These are phyloP conservation scores for Equus przewalskii DNA, from an alignment of 2,113 vertebrate species.

Conservation along the genomic window DNA sequence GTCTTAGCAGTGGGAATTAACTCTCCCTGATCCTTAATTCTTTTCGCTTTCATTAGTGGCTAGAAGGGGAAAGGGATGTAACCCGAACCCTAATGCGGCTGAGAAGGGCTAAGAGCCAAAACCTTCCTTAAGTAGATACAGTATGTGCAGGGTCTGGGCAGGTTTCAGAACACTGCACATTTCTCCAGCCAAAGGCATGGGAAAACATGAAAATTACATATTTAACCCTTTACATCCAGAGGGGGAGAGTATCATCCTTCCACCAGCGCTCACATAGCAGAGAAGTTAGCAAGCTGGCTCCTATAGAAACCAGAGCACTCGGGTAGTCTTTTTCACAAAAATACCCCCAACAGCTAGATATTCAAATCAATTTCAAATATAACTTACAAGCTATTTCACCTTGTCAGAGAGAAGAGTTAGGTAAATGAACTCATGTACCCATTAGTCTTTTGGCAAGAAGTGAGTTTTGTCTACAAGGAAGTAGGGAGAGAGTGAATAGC, in stretches of 20 bases:
- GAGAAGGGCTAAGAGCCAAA: constrained; percentile 77
- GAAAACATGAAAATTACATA: constrained; percentile 65
- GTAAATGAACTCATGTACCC: constrained; percentile 42
- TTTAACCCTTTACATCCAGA: constrained; percentile 47
- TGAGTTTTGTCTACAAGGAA: background rate
- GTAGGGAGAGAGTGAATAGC: background rate
- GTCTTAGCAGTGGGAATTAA: constrained; percentile 74
- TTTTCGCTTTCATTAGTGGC: constrained; percentile 75
- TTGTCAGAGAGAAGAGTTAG: constrained; percentile 24
- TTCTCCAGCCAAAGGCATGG: constrained; percentile 65
- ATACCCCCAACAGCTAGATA: constrained; percentile 53
- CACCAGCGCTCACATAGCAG: background rate
- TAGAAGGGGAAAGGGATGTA: constrained; percentile 67
- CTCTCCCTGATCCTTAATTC: constrained; percentile 70
- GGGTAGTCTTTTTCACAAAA: constrained; percentile 30
- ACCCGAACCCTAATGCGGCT: constrained; percentile 69
- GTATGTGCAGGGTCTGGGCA: constrained; percentile 58
- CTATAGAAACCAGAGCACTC: constrained; percentile 37
- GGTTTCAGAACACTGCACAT: constrained; percentile 64
- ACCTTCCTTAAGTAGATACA: constrained; percentile 71
- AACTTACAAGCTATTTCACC: constrained; percentile 54
- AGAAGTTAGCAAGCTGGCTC: constrained; percentile 55
- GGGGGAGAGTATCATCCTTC: background rate
- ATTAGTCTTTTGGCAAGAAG: constrained; percentile 31
- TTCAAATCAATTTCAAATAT: constrained; percentile 60